Percentiles rank a stretch among this genome's conserved stretches.
Conservation (phyloP, 1,140 invertebrate genomes). For the Maconellicoccus hirsutus region DNA sequence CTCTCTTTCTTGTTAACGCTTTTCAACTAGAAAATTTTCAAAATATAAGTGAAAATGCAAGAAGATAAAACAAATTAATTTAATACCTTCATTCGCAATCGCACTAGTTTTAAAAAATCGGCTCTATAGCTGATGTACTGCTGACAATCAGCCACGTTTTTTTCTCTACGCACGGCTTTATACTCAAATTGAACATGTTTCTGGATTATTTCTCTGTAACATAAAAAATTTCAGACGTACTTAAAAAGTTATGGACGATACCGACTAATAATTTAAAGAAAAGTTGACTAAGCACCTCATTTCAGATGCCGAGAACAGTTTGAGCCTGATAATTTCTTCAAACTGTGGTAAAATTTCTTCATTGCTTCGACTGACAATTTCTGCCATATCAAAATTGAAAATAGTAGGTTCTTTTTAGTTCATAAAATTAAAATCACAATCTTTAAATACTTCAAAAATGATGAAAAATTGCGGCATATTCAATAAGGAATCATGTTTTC, state of each 20-base stretch:
- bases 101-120: neutral
- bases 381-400: neutral
- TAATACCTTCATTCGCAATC: neutral
- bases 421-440: too few species aligned
- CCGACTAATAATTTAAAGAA: neutral
- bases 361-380: neutral
- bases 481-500: too few species aligned
- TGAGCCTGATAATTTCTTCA: slow-evolving; percentile 5
- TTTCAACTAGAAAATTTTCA: neutral
- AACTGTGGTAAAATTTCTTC: slow-evolving; percentile 14
- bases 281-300: neutral
- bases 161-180: neutral
- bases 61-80: neutral
- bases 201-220: neutral
- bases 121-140: neutral
- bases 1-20: neutral
- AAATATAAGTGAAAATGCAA: neutral
- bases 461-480: neutral
- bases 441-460: too few species aligned
- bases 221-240: neutral
- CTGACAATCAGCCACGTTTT: neutral
- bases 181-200: slow-evolving; percentile 1
- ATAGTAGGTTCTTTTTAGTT: too few species aligned
- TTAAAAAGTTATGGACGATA: neutral
- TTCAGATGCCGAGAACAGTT: neutral